These are phyloP conservation scores for Scaptomyza hsui DNA, from an alignment of 1,140 invertebrate species.

Conservation along the genomic window DNA sequence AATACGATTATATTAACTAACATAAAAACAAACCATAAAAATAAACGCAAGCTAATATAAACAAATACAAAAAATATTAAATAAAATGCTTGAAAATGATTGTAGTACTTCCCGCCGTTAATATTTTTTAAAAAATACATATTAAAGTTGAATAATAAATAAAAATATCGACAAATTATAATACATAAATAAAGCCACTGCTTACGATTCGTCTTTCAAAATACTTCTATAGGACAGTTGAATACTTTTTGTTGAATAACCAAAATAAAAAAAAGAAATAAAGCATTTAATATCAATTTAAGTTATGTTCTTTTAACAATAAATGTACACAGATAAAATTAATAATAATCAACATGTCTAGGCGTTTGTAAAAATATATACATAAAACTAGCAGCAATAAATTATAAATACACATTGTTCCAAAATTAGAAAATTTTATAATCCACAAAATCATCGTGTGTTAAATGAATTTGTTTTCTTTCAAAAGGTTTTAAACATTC, in stretches of 20 bases:
- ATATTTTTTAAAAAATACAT: slow-evolving; percentile 66
- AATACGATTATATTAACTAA: slow-evolving; percentile 64
- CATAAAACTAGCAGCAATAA: slow-evolving; percentile 37
- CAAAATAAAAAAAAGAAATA: slow-evolving; percentile 10
- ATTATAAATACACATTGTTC: slow-evolving; percentile 29
- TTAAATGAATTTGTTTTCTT: slow-evolving; percentile 2
- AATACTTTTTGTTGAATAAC: slow-evolving; percentile 13
- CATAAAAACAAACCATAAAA: slow-evolving; percentile 37
- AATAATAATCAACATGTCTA: slow-evolving; percentile 29
- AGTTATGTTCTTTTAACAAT: slow-evolving; percentile 6
- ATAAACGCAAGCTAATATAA: slow-evolving; percentile 23
- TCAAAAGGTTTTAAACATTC: not conserved
- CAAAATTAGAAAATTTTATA: slow-evolving; percentile 26
- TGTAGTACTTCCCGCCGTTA: slow-evolving; percentile 81
- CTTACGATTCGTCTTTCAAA: slow-evolving; percentile 69
- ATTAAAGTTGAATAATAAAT: slow-evolving; percentile 33
- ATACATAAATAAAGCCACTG: slow-evolving; percentile 44
- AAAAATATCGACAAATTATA: slow-evolving; percentile 19
- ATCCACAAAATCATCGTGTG: not conserved
- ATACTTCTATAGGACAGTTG: slow-evolving; percentile 65
- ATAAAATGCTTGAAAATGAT: slow-evolving; percentile 73
- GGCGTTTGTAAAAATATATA: slow-evolving; percentile 40
- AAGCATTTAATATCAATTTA: slow-evolving; percentile 6
- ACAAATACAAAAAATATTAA: slow-evolving; percentile 40
- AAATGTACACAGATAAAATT: slow-evolving; percentile 10